Evolutionary conservation across 2,888 invertebrate species (phyloP).

Genomic region (Rhorus exstirpatorius): DNA sequence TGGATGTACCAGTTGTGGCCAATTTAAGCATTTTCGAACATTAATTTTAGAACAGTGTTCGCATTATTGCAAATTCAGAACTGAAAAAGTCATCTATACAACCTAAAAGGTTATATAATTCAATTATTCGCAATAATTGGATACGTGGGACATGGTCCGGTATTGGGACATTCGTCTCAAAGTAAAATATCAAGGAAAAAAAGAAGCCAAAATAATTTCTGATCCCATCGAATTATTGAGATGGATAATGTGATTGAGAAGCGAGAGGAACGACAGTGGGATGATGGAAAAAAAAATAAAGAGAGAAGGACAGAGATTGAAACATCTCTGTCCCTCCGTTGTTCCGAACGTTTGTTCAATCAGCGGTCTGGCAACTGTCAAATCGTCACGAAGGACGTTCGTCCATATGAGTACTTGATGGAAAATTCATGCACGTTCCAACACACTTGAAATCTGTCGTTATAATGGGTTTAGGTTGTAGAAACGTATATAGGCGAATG

Average conservation of each 20-base stretch:
- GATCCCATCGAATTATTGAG: too few relatives aligned
- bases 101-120: too few relatives aligned
- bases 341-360: slow-evolving; percentile 62
- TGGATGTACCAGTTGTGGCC: too few relatives aligned
- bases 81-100: too few relatives aligned
- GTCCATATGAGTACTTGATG: slow-evolving; percentile 32
- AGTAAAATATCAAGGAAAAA: too few relatives aligned
- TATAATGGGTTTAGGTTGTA: slow-evolving; percentile 31
- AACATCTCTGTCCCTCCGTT: slow-evolving; percentile 26
- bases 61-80: too few relatives aligned
- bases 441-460: slow-evolving; percentile 57
- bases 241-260: not conserved
- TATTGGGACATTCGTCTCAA: too few relatives aligned
- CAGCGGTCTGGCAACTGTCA: slow-evolving; percentile 46
- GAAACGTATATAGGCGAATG: slow-evolving; percentile 39
- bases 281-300: not conserved
- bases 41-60: too few relatives aligned
- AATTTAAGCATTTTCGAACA: too few relatives aligned
- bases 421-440: slow-evolving; percentile 59
- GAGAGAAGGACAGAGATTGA: slow-evolving; percentile 1
- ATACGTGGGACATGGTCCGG: too few relatives aligned
- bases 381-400: slow-evolving; percentile 61
- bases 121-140: too few relatives aligned
- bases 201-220: too few relatives aligned
- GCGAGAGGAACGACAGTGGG: not conserved